These are phyloP conservation scores for Rugalucina vietnamica DNA, from an alignment of 2,888 invertebrate genomes.

Conservation along the genomic window DNA sequence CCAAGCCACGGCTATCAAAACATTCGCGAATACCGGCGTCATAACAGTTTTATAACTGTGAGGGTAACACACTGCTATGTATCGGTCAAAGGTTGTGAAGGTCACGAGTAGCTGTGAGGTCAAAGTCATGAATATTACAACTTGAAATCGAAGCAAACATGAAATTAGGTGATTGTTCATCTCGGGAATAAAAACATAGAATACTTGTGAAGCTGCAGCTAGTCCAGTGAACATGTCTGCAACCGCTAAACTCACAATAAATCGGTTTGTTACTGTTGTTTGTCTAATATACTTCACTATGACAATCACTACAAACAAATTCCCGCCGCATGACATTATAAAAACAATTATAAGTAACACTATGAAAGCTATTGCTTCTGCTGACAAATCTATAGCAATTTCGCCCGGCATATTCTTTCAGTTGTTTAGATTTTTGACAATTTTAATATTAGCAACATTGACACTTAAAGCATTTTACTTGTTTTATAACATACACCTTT, in stretches of 20 bases:
- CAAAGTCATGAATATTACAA: conserved; percentile 57
- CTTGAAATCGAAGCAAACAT: conserved; percentile 59
- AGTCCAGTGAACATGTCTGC: conserved; percentile 60
- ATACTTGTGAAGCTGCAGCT: conserved; percentile 46
- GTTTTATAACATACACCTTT: no score
- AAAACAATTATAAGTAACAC: conserved; percentile 55
- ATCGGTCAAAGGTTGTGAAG: conserved; percentile 64
- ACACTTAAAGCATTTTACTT: no score
- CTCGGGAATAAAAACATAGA: conserved; percentile 46
- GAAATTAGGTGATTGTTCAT: conserved; percentile 32
- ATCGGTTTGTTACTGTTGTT: conserved; percentile 36
- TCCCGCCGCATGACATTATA: conserved; percentile 52
- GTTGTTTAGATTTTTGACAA: no score
- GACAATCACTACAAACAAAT: conserved; percentile 54
- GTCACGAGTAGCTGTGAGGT: conserved; percentile 58
- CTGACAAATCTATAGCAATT: no score
- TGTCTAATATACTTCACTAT: conserved; percentile 47
- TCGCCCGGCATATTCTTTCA: no score
- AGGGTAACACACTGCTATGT: conserved; percentile 58
- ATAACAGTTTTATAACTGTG: conserved; percentile 46
- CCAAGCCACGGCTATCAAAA: conserved; percentile 48
- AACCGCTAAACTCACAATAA: conserved; percentile 62
- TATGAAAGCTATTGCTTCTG: conserved; percentile 39
- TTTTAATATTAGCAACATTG: no score
- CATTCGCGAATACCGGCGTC: conserved; percentile 24